Conservation (phyloP, 2,797 vertebrate species). For the Melopsittacus undulatus region DNA sequence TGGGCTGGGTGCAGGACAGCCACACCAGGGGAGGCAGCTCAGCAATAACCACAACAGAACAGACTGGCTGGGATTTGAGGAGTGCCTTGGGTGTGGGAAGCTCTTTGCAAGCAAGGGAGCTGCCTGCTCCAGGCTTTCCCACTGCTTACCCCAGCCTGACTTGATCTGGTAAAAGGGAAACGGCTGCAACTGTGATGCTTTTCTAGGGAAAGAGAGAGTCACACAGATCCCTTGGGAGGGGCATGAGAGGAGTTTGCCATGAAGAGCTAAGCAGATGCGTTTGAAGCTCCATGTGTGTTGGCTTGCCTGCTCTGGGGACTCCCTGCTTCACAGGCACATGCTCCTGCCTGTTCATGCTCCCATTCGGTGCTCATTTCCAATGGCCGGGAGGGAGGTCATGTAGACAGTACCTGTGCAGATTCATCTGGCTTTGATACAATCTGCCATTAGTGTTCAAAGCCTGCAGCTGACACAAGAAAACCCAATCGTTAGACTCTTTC, state of each 20-base stretch:
- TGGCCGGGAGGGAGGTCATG: not conserved
- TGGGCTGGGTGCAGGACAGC: not conserved
- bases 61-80: not conserved
- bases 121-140: conserved; percentile 9
- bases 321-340: not conserved
- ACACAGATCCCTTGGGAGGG: not conserved
- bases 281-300: not conserved
- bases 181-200: not conserved
- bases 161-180: not conserved
- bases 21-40: not conserved
- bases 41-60: conserved; percentile 25
- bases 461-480: conserved; percentile 25
- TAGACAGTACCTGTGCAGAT: not conserved
- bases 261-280: not conserved
- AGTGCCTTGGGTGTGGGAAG: not conserved
- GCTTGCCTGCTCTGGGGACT: not conserved
- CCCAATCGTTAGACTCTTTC: not conserved
- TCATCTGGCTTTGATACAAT: conserved; percentile 5
- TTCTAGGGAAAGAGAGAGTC: not conserved
- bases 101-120: not conserved
- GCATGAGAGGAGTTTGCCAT: not conserved
- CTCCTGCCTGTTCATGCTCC: not conserved
- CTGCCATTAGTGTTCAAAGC: not conserved
- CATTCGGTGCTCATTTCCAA: not conserved
- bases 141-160: not conserved